Evolutionary conservation across 30 jellyfish, hydroid and myxozoan species (phyloP).

Genomic region (Hydra vulgaris): DNA sequence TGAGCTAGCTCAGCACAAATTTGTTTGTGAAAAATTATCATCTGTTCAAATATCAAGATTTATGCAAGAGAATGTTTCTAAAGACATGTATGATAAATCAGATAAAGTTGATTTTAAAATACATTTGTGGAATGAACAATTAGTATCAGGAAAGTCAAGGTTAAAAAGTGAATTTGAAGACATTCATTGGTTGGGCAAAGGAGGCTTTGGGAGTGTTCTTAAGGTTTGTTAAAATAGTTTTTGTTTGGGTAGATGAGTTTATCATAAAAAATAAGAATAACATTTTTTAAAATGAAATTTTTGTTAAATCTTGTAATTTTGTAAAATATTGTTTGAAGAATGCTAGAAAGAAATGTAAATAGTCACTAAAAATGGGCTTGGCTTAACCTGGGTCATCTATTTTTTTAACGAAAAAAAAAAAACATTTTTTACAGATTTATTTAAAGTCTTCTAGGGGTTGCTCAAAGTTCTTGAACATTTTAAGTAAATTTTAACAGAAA

Average conservation of each 20-base stretch:
- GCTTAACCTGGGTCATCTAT: no score
- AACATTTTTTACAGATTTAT: no score
- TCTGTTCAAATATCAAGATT: not conserved
- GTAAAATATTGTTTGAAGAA: no score
- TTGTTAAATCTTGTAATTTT: no score
- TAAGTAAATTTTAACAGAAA: no score
- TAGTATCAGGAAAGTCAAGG: slow-evolving; percentile 59
- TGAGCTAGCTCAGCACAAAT: slow-evolving; percentile 61
- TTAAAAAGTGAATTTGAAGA: slow-evolving; percentile 70
- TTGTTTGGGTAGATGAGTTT: slow-evolving; percentile 49
- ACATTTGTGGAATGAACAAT: slow-evolving; percentile 27
- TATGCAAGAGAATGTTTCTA: slow-evolving; percentile 3
- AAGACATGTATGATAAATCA: slow-evolving; percentile 13
- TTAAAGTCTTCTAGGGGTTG: no score
- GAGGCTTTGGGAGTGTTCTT: slow-evolving; percentile 95
- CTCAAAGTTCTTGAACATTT: no score
- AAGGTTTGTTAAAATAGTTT: slow-evolving; percentile 36
- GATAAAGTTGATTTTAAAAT: slow-evolving; percentile 34
- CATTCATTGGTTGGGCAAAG: slow-evolving; percentile 79
- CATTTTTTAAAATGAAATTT: no score
- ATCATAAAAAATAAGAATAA: no score
- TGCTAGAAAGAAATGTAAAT: no score
- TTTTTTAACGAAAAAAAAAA: no score
- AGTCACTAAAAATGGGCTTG: no score
- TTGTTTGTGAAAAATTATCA: slow-evolving; percentile 21